Evolutionary conservation across 2,113 vertebrate species (phyloP).

Genomic region (Morone chrysops): DNA sequence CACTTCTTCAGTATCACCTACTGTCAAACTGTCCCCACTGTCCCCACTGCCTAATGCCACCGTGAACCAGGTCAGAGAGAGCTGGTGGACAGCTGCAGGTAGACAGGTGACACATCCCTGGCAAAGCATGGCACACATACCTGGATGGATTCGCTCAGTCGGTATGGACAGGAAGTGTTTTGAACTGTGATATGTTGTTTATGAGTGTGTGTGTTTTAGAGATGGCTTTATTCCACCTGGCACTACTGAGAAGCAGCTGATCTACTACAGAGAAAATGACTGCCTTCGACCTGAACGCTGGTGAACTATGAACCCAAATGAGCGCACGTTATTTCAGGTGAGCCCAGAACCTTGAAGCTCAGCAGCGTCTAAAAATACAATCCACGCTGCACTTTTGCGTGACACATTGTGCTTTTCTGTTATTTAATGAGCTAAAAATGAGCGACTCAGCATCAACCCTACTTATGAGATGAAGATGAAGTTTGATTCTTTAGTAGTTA

Average conservation of each 20-base stretch:
- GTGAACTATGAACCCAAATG: constrained; percentile 3
- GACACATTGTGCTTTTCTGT: not conserved
- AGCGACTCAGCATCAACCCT: constrained; percentile 9
- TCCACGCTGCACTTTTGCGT: not conserved
- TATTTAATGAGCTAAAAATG: constrained; percentile 3
- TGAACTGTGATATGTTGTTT: constrained; percentile 18
- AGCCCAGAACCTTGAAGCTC: not conserved
- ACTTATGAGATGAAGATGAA: constrained; percentile 15
- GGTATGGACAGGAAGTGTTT: constrained; percentile 11
- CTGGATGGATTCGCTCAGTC: not conserved
- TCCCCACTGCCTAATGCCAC: not conserved
- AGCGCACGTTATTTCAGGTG: not conserved
- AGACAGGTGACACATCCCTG: not conserved
- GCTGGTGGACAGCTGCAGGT: constrained; percentile 16
- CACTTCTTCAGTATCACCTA: not conserved
- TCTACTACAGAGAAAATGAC: not conserved
- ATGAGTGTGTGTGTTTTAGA: not conserved
- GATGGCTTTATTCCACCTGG: not conserved
- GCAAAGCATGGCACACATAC: not conserved
- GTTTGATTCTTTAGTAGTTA: not conserved
- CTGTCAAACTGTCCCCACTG: not conserved
- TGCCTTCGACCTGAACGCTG: not conserved
- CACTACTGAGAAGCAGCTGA: constrained; percentile 6
- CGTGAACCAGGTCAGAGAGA: not conserved
- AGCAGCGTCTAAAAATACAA: not conserved